Evolutionary conservation across 2,888 invertebrate species (phyloP), one percentile per base, ranked within the genome.

Genomic region (Campaea margaritaria): DNA sequence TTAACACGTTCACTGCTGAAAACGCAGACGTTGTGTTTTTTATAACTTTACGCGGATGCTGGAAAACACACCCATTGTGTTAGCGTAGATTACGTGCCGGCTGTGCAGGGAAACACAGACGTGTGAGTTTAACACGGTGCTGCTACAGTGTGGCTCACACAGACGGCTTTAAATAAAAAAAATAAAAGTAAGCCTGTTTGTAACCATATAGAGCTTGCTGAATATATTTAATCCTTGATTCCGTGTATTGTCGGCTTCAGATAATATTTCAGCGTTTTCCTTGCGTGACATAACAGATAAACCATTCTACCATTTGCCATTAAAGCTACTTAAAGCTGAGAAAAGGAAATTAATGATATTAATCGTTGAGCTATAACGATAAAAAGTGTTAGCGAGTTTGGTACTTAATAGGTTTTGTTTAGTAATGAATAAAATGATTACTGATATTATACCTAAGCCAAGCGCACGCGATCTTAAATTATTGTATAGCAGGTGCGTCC

Each of bases 311-410:
- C 49, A 15, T 59, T 54, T 13, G 34, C 60, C 47, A 51, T 60
- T 60, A 55, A 34, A 46, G 11, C 50, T 60, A 51, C 55, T 55
- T 51, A 60, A 2, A 42, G 28, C 38, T n/a, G 31, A 55, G 50
- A 46, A 55, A 60, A 60, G 60, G 60, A 60, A 60, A 60, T 60
- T 60, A 60, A 55, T 13, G 47, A 55, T 51, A 51, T 47, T 46
- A 51, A 60, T 60, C 51, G 47, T 46, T 10, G 43, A 12, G 36
- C 34, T 11, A 45, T 46, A 59, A 49, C 55, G 38, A 55, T 60
- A 55, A 60, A 45, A 55, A 55, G 16, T 15, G 16, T 54, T 15
- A 46, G 46, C 48, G 21, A 42, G 21, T 46, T 49, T 31, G n/a
- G 34, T 55, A 21, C 21, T 21, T 5, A 60, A 60, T 60, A 49